Base-by-base conservation (phyloP, 2,888 invertebrate species). In the Elmis aenea region DNA sequence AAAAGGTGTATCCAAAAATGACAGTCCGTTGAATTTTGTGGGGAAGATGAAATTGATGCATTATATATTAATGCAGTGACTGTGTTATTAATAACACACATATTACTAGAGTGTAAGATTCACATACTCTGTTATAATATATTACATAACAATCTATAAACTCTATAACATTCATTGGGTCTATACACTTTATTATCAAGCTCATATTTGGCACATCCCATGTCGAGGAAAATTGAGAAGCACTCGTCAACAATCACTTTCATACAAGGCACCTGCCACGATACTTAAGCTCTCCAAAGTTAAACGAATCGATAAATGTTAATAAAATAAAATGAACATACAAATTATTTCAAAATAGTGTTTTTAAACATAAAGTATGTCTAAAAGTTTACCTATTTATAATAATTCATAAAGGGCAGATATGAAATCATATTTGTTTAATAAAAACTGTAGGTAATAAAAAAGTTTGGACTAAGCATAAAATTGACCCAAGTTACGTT, bases 91-190 rank as follows among this genome's bases (percentile, higher is more conserved):
- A 34, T 35, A 44, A 45, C 51, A 54, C 48, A 51, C 48, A 50
- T 48, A 51, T 45, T 52, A 50, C 52, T 54, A 57, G 47, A 50
- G 51, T 51, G 57, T 56, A 54, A 52, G 53, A 55, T 46, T 52
- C 58, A 56, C 50, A 50, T 38, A 45, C 40, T 45, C 48, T 51
- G 39, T 54, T 38, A 38, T 46, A 41, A 49, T 56, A 60, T 57
- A 59, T 61, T 55, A 57, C 55, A 58, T 65, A 65, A 65, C 65
- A 66, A 59, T 66, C 66, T 66, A 66, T 66, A 66, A 65, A 66
- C 64, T 66, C 62, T 64, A 63, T 64, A 63, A 62, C 64, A 61
- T 61, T 59, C 61, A 62, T 56, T 54, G 53, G 51, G 48, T 51
- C 46, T 59, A 48, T 50, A 52, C 50, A 50, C 47, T 45, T 47